Conservation (phyloP, 2,888 invertebrate genomes). For the Julus scandinavius region DNA sequence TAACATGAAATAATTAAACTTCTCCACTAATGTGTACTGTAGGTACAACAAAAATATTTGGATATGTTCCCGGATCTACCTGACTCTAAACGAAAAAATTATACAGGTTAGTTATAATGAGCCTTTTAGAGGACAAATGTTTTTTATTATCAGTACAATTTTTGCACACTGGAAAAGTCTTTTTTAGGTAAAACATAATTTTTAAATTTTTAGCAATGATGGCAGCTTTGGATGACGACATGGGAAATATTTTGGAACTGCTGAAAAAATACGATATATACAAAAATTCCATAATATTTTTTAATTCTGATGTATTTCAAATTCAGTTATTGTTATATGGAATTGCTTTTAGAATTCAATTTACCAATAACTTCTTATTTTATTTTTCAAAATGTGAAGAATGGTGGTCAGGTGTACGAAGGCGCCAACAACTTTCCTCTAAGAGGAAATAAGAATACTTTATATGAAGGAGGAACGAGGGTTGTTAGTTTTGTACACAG, state of each 20-base stretch:
- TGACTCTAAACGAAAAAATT: neutral
- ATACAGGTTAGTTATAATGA: neutral
- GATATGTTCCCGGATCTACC: conserved; percentile 4
- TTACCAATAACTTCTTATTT: neutral
- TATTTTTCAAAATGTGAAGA: conserved; percentile 50
- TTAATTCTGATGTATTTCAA: conserved; percentile 51
- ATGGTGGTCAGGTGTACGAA: conserved; percentile 53
- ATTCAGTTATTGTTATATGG: neutral
- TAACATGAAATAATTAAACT: neutral
- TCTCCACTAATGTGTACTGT: too few relatives aligned
- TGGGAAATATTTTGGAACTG: conserved; percentile 48
- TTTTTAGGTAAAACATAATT: neutral
- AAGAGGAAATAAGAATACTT: conserved; percentile 54
- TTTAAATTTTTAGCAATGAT: conserved; percentile 48
- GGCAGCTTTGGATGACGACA: conserved; percentile 51
- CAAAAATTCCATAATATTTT: conserved; percentile 49
- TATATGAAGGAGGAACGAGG: conserved; percentile 55
- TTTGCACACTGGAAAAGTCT: neutral
- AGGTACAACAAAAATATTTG: conserved; percentile 45
- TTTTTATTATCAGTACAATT: too few relatives aligned
- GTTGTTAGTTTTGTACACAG: conserved; percentile 54
- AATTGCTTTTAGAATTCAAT: neutral
- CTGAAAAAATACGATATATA: conserved; percentile 52
- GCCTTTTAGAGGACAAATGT: neutral
- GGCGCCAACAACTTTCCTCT: conserved; percentile 55